Base-by-base conservation (phyloP, 2,888 invertebrate genomes). In the Xestia xanthographa region DNA sequence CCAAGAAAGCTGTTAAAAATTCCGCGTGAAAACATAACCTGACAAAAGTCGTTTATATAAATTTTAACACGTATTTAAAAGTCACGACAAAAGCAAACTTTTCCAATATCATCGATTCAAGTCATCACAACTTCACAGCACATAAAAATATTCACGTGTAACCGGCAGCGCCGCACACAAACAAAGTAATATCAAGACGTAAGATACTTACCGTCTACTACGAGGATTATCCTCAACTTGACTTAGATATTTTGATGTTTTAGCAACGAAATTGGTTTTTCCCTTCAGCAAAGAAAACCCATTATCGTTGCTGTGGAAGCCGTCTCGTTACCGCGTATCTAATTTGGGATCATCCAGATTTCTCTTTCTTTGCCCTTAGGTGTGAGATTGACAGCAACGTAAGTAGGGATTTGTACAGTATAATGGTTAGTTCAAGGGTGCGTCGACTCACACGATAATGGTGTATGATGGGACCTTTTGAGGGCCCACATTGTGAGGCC, bases 211-310 rank as follows among this genome's bases (percentile, higher is more conserved):
- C 91, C 90, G 90, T 88, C 91, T 90, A 90, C 91, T 91, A 88
- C 80, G 83, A 83, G 91, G 94, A 93, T 94, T 92, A 94, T 93
- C 93, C 91, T 90, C 90, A 91, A 92, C 94, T 93, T 93, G 92
- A 92, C 93, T 94, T 92, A 92, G 92, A 94, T 93, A 94, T 94
- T 94, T 94, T 93, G 93, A 94, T 94, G 94, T 94, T 94, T 93
- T 92, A 93, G 91, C 90, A 88, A 88, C 90, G 91, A 94, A 95
- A 95, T 95, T 94, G 94, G 92, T 94, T 94, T 94, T 93, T 91
- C 91, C 92, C 91, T 90, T 89, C 85, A 90, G 92, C 91, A 92
- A 93, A 92, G 92, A 93, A 94, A 94, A 93, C 91, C 93, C 92
- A 94, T 95, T 94, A 94, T 91, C 89, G 87, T 87, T 84, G 88